Evolutionary conservation across 2,113 vertebrate species (phyloP).

Genomic region (Ctenomys sociabilis): DNA sequence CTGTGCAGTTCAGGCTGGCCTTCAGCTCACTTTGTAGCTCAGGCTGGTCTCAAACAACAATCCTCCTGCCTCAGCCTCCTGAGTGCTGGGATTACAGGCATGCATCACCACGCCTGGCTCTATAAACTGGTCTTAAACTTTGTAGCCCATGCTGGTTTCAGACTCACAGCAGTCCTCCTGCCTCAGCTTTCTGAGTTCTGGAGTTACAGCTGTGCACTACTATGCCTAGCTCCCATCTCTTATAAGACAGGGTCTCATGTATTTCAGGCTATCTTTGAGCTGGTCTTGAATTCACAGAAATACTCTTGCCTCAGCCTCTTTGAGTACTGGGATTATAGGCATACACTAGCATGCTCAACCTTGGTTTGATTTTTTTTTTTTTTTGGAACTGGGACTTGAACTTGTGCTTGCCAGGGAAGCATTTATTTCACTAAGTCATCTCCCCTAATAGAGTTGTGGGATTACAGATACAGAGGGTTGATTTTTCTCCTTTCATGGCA

Average conservation of each 20-base stretch:
- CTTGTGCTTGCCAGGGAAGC: too few species aligned
- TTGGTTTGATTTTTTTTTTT: not conserved
- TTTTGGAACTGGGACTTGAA: too few species aligned
- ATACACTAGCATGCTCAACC: not conserved
- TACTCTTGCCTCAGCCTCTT: not conserved
- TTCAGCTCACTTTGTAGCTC: too few species aligned
- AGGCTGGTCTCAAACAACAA: too few species aligned
- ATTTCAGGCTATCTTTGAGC: not conserved
- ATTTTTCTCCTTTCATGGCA: too few species aligned
- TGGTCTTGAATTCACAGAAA: not conserved
- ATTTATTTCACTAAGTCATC: too few species aligned
- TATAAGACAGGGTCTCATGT: not conserved
- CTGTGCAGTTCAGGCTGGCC: too few species aligned
- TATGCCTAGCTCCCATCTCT: not conserved
- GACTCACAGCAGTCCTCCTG: not conserved
- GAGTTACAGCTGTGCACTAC: too few species aligned
- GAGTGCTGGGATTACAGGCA: too few species aligned
- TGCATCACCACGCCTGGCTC: too few species aligned
- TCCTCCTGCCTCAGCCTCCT: too few species aligned
- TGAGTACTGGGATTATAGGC: not conserved
- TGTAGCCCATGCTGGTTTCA: not conserved
- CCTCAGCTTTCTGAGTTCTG: not conserved
- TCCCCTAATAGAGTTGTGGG: too few species aligned
- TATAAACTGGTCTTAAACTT: not conserved
- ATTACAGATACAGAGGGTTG: not conserved